Evolutionary conservation across 1,140 invertebrate genomes (phyloP), one percentile per base, ranked within the genome.

Genomic region (Hylaeus anthracinus): DNA sequence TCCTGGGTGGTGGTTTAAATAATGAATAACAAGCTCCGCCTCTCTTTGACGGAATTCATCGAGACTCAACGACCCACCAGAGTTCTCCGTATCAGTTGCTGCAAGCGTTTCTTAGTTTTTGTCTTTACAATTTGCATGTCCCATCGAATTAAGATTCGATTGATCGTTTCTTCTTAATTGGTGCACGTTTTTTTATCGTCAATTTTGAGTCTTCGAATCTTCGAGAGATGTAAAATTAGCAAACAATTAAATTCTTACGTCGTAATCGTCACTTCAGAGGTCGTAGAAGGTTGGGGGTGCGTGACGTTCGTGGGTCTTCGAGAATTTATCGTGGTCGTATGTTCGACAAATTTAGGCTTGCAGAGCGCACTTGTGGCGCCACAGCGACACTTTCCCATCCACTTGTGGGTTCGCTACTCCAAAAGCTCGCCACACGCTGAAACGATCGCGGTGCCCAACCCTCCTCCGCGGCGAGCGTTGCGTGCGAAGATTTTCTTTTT

Each of bases 1-100:
- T 88, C 74, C 71, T 26, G 61, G 66, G 82, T 26, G 86, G 86
- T 83, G 84, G 87, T 85, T 88, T 86, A 81, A 82, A 53, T 74
- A 86, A 89, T 72, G 82, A 84, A 83, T 43, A 70, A 26, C 64
- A 10, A 15, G 26, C 65, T 65, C 61, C 65, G 60, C 55, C 71
- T 81, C 51, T 82, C 56, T 15, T 69, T 58, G 41, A 41, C 14
- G 53, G 63, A 73, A 81, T 77, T 76, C 69, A 65, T 64, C 53
- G 41, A 45, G 41, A 63, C 55, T 15, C 4, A 71, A 72, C 77
- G 56, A 82, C 51, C 26, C n/a, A 43, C 41, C 55, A 58, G 51
- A 65, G 61, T 71, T 83, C 64, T 72, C 56, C 39, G 51, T n/a
- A 63, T 15, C n/a, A 58, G 60, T 73, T 74, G 79, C 72, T 1